Evolutionary conservation across 2,113 vertebrate genomes (phyloP), one percentile per base, ranked within the genome.

Genomic region (Loxodonta africana): DNA sequence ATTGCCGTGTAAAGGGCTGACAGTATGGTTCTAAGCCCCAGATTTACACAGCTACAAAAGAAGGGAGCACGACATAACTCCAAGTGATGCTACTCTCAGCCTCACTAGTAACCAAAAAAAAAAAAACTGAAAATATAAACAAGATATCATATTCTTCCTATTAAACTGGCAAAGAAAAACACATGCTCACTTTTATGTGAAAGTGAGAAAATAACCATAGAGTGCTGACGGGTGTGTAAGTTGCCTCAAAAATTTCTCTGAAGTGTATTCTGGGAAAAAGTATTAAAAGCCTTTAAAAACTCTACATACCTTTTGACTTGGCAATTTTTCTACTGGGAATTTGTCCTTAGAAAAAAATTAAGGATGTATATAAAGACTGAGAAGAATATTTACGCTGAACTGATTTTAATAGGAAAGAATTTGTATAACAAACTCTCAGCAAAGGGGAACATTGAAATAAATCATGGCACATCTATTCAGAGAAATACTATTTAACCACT

Each of bases 261-360:
- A 74, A 86, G n/a, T 11, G 3, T 71, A 44, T 88, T 78, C 51
- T 73, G 23, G 18, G 8, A 67, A 33, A 77, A 73, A 26, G 17
- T 51, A 83, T 28, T 26, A 60, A 88, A 83, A 60, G 63, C 21
- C 51, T 83, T 37, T 37, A 41, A 81, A 12, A 89, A 73, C 62
- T 83, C 23, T 33, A 71, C n/a, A 12, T 33, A 90, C 62, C 6
- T 90, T 84, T 65, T 74, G 44, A n/a, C 7, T 53, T 63, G 28
- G 11, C 0, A 80, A n/a, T 57, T 90, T 95, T 92, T 97, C 25
- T 91, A 71, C 53, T 84, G 77, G 20, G 23, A 95, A 82, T 81
- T 88, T 88, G 23, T 85, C 28, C 80, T 95, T 85, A 94, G 91
- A 44, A 88, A 88, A 84, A n/a, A 92, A 71, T 57, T 83, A 96